Percentiles rank a stretch among this genome's conserved stretches.
Evolutionary conservation across 2,797 vertebrate species (phyloP).

Genomic region (Acrocephalus scirpaceus): DNA sequence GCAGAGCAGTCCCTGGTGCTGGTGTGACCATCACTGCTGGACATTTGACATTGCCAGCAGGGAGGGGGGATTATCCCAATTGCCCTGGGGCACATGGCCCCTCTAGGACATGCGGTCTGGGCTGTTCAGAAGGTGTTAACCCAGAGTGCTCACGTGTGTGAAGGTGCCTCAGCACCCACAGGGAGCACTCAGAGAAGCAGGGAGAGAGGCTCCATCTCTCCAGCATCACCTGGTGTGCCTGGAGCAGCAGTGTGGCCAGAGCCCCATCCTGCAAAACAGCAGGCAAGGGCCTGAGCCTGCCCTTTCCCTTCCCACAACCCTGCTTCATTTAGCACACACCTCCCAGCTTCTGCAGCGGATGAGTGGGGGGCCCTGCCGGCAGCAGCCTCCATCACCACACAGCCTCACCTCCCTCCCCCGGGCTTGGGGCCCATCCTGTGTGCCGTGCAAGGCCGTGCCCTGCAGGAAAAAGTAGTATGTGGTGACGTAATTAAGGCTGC

Average conservation of each 20-base stretch:
- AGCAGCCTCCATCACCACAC: neutral
- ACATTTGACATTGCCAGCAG: accelerated
- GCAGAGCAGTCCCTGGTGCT: neutral
- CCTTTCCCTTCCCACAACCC: constrained; percentile 28
- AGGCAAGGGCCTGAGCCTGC: neutral
- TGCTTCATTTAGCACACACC: constrained; percentile 60
- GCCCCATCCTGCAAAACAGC: neutral
- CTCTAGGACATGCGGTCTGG: neutral
- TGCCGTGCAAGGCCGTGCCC: neutral
- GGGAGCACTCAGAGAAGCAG: neutral
- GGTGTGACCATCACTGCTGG: neutral
- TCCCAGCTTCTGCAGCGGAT: constrained; percentile 52
- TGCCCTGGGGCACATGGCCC: neutral
- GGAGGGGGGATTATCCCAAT: neutral
- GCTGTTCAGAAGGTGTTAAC: neutral
- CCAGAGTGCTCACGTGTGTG: neutral
- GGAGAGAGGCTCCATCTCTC: neutral
- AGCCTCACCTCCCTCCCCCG: neutral
- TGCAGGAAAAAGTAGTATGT: neutral
- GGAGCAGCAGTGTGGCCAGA: neutral
- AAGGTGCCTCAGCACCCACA: neutral
- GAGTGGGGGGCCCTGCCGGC: constrained; percentile 14
- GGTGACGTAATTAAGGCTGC: constrained; percentile 21
- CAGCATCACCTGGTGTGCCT: neutral
- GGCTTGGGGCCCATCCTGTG: constrained; percentile 49